A percentile compares a stretch with the other conserved stretches of the same genome.
phyloP scores from a whole-genome alignment of 2,113 vertebrate species.

The Prolemur simus region DNA sequence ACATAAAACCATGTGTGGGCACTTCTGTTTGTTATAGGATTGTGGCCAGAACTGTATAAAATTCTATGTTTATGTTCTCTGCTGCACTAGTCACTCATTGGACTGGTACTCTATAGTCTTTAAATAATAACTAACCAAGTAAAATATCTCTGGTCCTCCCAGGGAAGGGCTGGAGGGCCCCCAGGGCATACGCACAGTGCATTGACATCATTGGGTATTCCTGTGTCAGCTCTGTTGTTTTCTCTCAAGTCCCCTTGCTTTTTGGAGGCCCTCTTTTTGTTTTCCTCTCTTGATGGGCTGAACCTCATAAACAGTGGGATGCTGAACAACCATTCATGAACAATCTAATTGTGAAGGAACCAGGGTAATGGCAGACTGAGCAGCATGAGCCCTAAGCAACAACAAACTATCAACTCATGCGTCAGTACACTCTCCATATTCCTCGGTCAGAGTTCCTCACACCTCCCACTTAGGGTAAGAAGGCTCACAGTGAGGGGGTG shows the following conservation, averaged over 20 bases:
- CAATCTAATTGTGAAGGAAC: constrained; percentile 35
- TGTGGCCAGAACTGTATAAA: constrained; percentile 44
- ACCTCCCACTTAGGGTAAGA: constrained; percentile 30
- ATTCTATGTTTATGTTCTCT: constrained; percentile 50
- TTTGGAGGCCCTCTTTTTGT: constrained; percentile 9
- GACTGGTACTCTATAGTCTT: not conserved
- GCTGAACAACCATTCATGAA: constrained; percentile 16
- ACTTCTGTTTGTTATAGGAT: constrained; percentile 30
- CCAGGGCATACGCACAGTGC: not conserved
- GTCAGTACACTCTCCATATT: not conserved
- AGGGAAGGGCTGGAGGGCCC: not conserved
- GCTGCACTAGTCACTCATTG: not conserved
- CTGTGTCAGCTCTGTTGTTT: not conserved
- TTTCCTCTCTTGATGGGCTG: constrained; percentile 21
- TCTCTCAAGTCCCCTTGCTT: constrained; percentile 27
- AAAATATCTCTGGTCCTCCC: not conserved
- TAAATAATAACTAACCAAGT: constrained; percentile 27
- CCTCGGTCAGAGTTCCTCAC: not conserved
- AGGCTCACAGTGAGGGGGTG: not conserved
- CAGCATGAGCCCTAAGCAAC: constrained; percentile 17
- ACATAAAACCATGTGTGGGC: constrained; percentile 43
- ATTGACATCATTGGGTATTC: not conserved
- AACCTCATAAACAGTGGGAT: constrained; percentile 46
- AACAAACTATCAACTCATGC: not conserved
- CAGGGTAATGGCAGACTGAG: not conserved